Conservation (phyloP, 2,113 vertebrate species). For the Coregonus clupeaformis region DNA sequence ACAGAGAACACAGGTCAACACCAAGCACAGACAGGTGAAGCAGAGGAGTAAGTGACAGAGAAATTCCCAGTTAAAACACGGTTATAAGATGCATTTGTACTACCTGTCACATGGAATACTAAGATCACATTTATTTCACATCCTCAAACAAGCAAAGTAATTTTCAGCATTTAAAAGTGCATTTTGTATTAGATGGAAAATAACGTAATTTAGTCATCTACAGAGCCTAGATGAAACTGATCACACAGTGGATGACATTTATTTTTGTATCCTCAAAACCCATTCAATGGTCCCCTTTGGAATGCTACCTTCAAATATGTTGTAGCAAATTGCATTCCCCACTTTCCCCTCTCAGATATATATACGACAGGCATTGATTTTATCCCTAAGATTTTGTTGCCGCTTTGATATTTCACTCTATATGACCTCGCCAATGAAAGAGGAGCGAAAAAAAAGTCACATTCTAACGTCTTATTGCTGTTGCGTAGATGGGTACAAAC, state of each 20-base stretch:
- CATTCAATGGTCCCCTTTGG: conserved; percentile 28
- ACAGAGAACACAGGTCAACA: conserved; percentile 28
- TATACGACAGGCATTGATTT: conserved; percentile 50
- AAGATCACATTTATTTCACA: no score
- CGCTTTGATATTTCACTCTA: conserved; percentile 29
- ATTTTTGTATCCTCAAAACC: conserved; percentile 48
- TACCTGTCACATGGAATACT: no score
- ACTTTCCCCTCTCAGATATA: conserved; percentile 50
- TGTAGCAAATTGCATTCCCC: conserved; percentile 43
- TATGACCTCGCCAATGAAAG: conserved; percentile 32
- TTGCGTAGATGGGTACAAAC: conserved; percentile 17
- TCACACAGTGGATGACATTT: neutral
- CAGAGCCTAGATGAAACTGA: neutral
- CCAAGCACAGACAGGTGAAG: conserved; percentile 34
- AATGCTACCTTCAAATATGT: conserved; percentile 34
- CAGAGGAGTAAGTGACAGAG: conserved; percentile 22
- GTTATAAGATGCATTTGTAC: neutral
- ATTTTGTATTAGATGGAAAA: neutral
- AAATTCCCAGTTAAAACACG: conserved; percentile 1
- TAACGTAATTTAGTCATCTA: neutral
- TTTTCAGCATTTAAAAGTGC: neutral
- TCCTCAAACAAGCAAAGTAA: no score
- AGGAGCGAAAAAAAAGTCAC: conserved; percentile 13
- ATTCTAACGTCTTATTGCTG: neutral
- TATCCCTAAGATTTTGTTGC: conserved; percentile 43